phyloP scores from a whole-genome alignment of 2,888 invertebrate genomes.

The Caenorhabditis uteleia region DNA sequence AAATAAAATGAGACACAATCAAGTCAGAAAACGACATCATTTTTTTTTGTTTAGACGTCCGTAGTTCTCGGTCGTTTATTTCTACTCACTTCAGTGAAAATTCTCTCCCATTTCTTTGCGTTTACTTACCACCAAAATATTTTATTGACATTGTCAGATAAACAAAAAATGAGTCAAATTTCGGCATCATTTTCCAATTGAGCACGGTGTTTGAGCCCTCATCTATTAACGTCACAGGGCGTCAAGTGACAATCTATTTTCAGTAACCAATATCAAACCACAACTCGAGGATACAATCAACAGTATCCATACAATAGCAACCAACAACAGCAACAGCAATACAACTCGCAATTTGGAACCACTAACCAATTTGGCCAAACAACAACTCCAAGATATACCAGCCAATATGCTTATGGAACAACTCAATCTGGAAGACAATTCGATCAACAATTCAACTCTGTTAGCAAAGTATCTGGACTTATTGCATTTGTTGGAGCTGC shows the following conservation, averaged over 20 bases:
- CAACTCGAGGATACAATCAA: slow-evolving; percentile 20
- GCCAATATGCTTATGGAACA: slow-evolving; percentile 18
- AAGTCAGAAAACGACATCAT: too few species aligned
- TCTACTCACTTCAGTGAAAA: too few species aligned
- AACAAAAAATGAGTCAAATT: not conserved
- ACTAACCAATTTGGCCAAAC: slow-evolving; percentile 20
- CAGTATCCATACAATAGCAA: slow-evolving; percentile 15
- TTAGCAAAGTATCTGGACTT: slow-evolving; percentile 16
- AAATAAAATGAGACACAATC: too few species aligned
- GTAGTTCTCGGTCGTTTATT: too few species aligned
- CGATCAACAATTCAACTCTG: slow-evolving; percentile 27
- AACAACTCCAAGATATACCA: slow-evolving; percentile 26
- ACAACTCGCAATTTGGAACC: slow-evolving; percentile 12
- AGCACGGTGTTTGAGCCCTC: too few species aligned
- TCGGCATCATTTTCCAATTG: not conserved
- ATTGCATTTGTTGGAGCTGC: slow-evolving; percentile 26
- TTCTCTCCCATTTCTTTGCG: too few species aligned
- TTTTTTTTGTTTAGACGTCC: too few species aligned
- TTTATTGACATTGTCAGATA: not conserved
- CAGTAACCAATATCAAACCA: slow-evolving; percentile 41
- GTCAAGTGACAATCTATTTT: too few species aligned
- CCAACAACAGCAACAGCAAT: slow-evolving; percentile 11
- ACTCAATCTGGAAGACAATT: slow-evolving; percentile 30
- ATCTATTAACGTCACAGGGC: too few species aligned
- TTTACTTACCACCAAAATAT: not conserved